A percentile compares a stretch with the other conserved stretches of the same genome.
Evolutionary conservation across 2,797 vertebrate species (phyloP).

Genomic region (Gymnothorax javanicus): DNA sequence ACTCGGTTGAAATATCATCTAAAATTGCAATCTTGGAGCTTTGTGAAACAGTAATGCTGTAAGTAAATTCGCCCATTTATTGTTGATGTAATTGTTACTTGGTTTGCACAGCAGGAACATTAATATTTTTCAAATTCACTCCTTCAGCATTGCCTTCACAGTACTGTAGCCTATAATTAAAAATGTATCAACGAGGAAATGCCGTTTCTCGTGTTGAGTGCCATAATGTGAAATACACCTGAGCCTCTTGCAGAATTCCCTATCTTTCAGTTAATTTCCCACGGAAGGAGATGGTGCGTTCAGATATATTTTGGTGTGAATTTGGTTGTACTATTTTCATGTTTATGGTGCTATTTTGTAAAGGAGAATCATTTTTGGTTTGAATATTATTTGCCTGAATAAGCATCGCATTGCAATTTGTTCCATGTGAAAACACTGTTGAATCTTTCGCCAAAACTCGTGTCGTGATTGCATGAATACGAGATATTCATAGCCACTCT

Average conservation of each 20-base stretch:
- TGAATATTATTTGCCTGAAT: not conserved
- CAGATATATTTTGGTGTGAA: constrained; percentile 3
- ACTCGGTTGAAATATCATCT: constrained; percentile 87
- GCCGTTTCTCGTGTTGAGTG: constrained; percentile 6
- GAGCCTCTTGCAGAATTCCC: not conserved
- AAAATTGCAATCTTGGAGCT: constrained; percentile 81
- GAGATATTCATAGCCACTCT: constrained; percentile 30
- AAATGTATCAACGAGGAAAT: not conserved
- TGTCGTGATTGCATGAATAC: constrained; percentile 33
- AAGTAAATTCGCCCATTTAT: constrained; percentile 64
- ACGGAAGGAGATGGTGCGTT: not conserved
- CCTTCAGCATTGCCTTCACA: constrained; percentile 20
- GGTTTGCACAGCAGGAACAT: not conserved
- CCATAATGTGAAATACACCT: constrained; percentile 8
- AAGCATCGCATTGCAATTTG: not conserved
- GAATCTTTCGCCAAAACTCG: constrained; percentile 33
- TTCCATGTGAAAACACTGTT: constrained; percentile 14
- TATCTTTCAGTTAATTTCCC: not conserved
- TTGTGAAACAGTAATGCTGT: constrained; percentile 92
- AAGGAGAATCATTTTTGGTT: not conserved
- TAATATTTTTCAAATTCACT: constrained; percentile 1
- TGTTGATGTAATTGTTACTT: not conserved
- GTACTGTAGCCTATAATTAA: constrained; percentile 2
- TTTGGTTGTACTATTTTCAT: not conserved
- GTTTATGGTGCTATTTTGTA: not conserved